Conservation (phyloP, 2,113 vertebrate genomes). For the Hemibagrus wyckioides region DNA sequence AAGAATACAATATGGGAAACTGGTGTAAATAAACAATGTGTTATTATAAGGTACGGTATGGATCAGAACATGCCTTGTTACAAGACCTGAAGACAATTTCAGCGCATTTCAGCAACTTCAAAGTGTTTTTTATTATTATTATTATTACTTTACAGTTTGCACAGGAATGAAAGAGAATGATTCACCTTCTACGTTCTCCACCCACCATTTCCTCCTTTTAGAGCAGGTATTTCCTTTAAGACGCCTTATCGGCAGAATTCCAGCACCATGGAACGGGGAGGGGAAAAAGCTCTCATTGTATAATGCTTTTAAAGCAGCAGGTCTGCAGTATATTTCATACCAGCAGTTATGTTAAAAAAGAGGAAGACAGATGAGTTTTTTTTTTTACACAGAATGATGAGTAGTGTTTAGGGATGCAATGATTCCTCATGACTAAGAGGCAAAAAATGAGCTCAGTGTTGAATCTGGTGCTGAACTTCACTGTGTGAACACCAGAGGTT, state of each 20-base stretch:
- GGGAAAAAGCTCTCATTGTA: background rate
- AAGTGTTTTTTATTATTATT: background rate
- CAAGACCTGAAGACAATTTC: background rate
- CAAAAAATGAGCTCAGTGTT: too few relatives aligned
- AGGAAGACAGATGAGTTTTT: background rate
- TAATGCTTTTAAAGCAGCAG: constrained; percentile 13
- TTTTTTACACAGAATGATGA: background rate
- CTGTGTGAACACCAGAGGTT: background rate
- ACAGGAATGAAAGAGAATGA: constrained; percentile 10
- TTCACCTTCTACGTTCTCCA: constrained; percentile 30
- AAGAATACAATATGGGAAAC: background rate
- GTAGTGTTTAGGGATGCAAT: background rate
- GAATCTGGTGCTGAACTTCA: background rate
- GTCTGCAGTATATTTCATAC: constrained; percentile 9
- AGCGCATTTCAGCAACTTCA: background rate
- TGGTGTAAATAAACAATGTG: background rate
- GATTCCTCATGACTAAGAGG: background rate
- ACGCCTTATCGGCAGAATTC: constrained; percentile 15
- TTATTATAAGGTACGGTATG: background rate
- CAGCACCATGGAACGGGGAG: background rate
- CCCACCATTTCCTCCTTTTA: constrained; percentile 33
- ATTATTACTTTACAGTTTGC: background rate
- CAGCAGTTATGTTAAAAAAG: background rate
- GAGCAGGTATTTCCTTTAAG: constrained; percentile 47
- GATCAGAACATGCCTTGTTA: background rate